Evolutionary conservation across 2,888 invertebrate species (phyloP).

Genomic region (Erebia palarica): DNA sequence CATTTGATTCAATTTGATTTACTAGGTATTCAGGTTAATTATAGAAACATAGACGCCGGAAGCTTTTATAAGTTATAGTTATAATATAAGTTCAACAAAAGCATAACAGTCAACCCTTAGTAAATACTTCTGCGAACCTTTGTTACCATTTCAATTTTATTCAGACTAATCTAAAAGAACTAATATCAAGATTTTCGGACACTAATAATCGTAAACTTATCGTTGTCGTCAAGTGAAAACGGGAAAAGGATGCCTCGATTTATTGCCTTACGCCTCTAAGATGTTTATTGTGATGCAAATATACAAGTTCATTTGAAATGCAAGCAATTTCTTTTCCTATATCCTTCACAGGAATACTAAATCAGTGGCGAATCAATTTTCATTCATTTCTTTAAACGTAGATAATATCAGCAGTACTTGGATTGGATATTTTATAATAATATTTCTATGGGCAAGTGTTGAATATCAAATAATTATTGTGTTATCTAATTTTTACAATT

Average conservation of each 20-base stretch:
- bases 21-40: no score
- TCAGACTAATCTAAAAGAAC: not conserved
- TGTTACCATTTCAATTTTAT: no score
- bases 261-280: conserved; percentile 44
- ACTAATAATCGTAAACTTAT: not conserved
- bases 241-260: conserved; percentile 51
- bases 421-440: conserved; percentile 20
- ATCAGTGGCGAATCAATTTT: conserved; percentile 37
- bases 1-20: no score
- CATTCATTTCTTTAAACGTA: conserved; percentile 38
- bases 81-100: no score
- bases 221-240: conserved; percentile 13
- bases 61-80: no score
- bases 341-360: conserved; percentile 43
- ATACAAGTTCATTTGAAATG: conserved; percentile 43
- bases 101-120: no score
- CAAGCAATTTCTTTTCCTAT: conserved; percentile 47
- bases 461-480: not conserved
- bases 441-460: not conserved
- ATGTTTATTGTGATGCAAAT: conserved; percentile 46
- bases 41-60: no score
- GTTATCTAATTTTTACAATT: not conserved
- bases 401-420: conserved; percentile 36
- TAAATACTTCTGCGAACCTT: no score
- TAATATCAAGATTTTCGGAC: not conserved